Percentiles rank a stretch among this genome's conserved stretches.
Evolutionary conservation across 2,888 invertebrate genomes (phyloP).

Genomic region (Platycheirus rosarum): DNA sequence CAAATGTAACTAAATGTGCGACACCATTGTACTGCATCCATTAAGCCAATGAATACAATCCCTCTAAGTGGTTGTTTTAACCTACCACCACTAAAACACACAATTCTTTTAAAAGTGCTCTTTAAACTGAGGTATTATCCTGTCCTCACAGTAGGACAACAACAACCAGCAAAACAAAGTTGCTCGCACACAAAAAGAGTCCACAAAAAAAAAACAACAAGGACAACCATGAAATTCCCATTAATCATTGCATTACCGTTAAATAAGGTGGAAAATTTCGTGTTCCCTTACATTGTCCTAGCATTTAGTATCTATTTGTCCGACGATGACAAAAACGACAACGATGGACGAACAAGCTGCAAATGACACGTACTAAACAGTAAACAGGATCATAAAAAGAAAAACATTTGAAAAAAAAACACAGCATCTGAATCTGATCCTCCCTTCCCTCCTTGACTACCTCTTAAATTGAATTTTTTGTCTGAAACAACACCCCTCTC

Average conservation of each 20-base stretch:
- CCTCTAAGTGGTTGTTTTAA: neutral
- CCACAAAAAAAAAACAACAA: constrained; percentile 21
- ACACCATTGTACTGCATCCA: neutral
- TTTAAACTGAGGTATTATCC: constrained; percentile 43
- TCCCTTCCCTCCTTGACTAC: constrained; percentile 8
- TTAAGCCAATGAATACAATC: neutral
- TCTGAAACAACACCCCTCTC: constrained; percentile 37
- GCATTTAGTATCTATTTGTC: constrained; percentile 58
- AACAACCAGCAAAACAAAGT: too few relatives aligned
- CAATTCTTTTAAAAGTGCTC: constrained; percentile 22
- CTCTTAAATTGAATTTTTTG: constrained; percentile 40
- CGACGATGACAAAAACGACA: constrained; percentile 1
- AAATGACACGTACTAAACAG: constrained; percentile 72
- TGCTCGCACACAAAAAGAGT: neutral
- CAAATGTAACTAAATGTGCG: too few relatives aligned
- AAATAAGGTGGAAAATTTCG: constrained; percentile 81
- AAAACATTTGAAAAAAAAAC: constrained; percentile 40
- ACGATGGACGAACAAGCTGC: constrained; percentile 54
- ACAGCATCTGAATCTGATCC: constrained; percentile 28
- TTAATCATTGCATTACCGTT: constrained; percentile 80
- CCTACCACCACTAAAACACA: constrained; percentile 33
- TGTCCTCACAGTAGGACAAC: constrained; percentile 39
- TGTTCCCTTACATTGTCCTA: constrained; percentile 75
- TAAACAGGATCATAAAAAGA: neutral
- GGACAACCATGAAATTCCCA: constrained; percentile 78